Evolutionary conservation across 2,888 invertebrate genomes (phyloP).

Genomic region (Philaethria dido): DNA sequence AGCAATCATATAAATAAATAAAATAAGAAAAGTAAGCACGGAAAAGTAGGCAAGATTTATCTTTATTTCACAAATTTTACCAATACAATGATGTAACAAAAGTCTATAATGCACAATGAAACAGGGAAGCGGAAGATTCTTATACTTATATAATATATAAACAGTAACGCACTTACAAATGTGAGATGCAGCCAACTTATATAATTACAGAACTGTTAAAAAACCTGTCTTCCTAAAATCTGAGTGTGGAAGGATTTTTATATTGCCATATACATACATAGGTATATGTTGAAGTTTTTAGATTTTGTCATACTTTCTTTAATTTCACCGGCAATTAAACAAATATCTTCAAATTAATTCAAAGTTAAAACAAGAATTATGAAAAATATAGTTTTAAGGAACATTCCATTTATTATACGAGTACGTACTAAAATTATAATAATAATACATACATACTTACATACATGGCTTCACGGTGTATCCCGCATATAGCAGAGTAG

Average conservation of each 20-base stretch:
- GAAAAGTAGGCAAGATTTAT: neutral
- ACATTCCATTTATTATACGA: too few relatives aligned
- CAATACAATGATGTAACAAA: slow-evolving; percentile 12
- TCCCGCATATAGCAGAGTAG: too few relatives aligned
- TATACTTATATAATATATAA: slow-evolving; percentile 46
- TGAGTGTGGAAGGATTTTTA: slow-evolving; percentile 6
- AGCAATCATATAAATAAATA: neutral
- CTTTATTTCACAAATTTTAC: neutral
- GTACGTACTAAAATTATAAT: too few relatives aligned
- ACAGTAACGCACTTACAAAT: slow-evolving; percentile 40
- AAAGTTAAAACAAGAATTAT: too few relatives aligned
- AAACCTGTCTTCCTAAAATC: slow-evolving; percentile 10
- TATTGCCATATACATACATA: neutral
- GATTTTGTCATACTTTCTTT: too few relatives aligned
- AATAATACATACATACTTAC: too few relatives aligned
- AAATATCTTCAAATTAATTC: neutral
- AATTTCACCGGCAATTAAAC: neutral
- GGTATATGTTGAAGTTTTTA: too few relatives aligned
- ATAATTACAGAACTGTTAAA: neutral
- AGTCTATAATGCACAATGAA: slow-evolving; percentile 22
- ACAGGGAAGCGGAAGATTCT: slow-evolving; percentile 44
- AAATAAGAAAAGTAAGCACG: neutral
- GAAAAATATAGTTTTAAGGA: too few relatives aligned
- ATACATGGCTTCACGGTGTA: too few relatives aligned
- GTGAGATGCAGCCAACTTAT: slow-evolving; percentile 14